A percentile compares a stretch with the other conserved stretches of the same genome.
Evolutionary conservation across 2,888 invertebrate genomes (phyloP).

Genomic region (Ametastegia equiseti): DNA sequence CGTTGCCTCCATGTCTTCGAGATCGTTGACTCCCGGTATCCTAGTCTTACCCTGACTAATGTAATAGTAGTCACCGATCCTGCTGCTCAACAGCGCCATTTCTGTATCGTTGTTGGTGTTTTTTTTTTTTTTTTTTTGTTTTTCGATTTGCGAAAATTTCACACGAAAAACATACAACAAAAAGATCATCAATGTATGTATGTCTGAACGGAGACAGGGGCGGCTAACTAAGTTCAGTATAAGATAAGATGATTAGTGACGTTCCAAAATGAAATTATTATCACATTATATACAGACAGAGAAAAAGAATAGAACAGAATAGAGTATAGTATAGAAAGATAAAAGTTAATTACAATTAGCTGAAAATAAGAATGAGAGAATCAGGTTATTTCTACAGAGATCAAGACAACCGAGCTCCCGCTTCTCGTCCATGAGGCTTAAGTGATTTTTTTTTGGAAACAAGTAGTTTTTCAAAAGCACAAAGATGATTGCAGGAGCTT

Average conservation of each 20-base stretch:
- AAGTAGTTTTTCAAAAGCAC: neutral
- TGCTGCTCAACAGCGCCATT: slow-evolving; percentile 88
- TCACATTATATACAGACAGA: neutral
- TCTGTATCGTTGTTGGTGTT: slow-evolving; percentile 79
- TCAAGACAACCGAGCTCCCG: neutral
- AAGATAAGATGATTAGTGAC: slow-evolving; percentile 46
- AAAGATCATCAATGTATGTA: neutral
- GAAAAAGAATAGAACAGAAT: neutral
- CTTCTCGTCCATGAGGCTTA: neutral
- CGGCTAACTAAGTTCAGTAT: slow-evolving; percentile 18
- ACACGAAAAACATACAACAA: neutral
- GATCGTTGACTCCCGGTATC: slow-evolving; percentile 97
- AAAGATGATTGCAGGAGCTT: neutral
- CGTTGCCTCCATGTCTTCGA: slow-evolving; percentile 90
- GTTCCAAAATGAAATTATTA: neutral
- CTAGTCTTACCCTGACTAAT: slow-evolving; percentile 96
- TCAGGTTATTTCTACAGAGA: neutral
- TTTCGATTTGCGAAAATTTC: neutral
- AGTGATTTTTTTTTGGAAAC: neutral
- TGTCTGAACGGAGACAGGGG: neutral
- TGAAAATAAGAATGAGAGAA: slow-evolving; percentile 33
- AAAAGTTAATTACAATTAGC: slow-evolving; percentile 43
- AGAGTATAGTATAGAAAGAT: neutral
- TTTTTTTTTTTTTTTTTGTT: neutral
- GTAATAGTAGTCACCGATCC: slow-evolving; percentile 92